These are phyloP conservation scores for Semotilus atromaculatus DNA, from an alignment of 2,797 vertebrate species.

Conservation along the genomic window DNA sequence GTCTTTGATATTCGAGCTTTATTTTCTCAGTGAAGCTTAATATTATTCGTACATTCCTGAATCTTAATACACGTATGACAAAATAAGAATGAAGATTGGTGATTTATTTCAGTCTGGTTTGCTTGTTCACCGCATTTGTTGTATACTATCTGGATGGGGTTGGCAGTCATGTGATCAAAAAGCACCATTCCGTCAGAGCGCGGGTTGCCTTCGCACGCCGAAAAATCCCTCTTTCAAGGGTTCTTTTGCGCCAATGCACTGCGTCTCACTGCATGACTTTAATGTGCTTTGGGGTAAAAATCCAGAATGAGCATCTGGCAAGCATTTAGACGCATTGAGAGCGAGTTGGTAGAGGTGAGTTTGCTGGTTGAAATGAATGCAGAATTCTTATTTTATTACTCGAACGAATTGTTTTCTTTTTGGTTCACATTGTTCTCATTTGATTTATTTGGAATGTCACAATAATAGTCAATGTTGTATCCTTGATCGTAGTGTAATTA, in stretches of 20 bases:
- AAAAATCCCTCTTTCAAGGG: constrained; percentile 30
- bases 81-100: neutral
- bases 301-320: constrained; percentile 46
- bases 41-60: neutral
- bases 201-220: constrained; percentile 52
- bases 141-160: constrained; percentile 51
- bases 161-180: constrained; percentile 55
- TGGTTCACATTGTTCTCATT: neutral
- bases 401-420: neutral
- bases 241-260: constrained; percentile 12
- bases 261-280: neutral
- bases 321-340: constrained; percentile 61
- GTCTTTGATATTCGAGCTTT: neutral
- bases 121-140: constrained; percentile 34
- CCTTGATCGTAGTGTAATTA: constrained; percentile 14
- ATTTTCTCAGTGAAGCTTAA: neutral
- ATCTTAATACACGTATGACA: neutral
- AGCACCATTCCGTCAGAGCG: constrained; percentile 54
- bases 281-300: neutral
- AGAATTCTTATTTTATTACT: constrained; percentile 10
- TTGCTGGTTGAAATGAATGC: constrained; percentile 41
- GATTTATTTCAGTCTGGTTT: neutral
- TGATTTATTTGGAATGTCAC: neutral
- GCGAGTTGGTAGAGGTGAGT: constrained; percentile 64
- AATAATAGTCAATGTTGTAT: neutral